phyloP scores from a whole-genome alignment of 2,113 vertebrate genomes.

The Butastur rufipennis region DNA sequence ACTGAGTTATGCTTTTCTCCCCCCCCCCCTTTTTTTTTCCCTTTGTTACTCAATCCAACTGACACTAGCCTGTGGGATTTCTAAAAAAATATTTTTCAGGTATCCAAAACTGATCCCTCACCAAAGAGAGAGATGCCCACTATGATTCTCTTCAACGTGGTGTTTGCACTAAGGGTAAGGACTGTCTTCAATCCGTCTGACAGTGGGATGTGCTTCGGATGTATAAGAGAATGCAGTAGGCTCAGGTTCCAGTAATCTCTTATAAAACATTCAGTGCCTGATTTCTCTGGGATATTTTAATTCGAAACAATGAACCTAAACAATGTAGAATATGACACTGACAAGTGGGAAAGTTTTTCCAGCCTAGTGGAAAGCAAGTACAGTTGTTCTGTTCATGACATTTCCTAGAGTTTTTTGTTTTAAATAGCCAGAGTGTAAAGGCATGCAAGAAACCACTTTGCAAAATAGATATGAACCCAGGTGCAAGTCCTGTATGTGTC shows the following conservation, averaged over 20 bases:
- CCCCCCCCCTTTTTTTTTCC: neutral
- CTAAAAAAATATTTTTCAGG: conserved; percentile 70
- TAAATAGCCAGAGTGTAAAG: neutral
- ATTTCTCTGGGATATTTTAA: neutral
- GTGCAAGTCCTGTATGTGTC: neutral
- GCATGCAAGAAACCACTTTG: neutral
- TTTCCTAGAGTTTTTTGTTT: neutral
- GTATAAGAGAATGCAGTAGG: neutral
- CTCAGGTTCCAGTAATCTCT: neutral
- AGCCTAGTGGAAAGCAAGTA: neutral
- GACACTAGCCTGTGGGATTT: neutral
- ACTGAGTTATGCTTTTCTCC: no score
- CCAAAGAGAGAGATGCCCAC: conserved; percentile 97
- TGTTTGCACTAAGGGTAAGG: conserved; percentile 95
- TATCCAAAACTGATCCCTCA: conserved; percentile 94
- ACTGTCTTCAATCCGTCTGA: neutral
- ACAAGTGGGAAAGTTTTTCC: neutral
- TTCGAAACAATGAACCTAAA: neutral
- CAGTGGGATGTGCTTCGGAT: neutral
- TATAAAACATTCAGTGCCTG: neutral
- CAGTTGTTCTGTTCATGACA: neutral
- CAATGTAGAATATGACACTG: neutral
- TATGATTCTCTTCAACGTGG: conserved; percentile 98
- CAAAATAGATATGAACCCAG: neutral
- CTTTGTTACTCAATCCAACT: neutral